phyloP scores from a whole-genome alignment of 2,797 vertebrate genomes.

The Oryzias sinensis region DNA sequence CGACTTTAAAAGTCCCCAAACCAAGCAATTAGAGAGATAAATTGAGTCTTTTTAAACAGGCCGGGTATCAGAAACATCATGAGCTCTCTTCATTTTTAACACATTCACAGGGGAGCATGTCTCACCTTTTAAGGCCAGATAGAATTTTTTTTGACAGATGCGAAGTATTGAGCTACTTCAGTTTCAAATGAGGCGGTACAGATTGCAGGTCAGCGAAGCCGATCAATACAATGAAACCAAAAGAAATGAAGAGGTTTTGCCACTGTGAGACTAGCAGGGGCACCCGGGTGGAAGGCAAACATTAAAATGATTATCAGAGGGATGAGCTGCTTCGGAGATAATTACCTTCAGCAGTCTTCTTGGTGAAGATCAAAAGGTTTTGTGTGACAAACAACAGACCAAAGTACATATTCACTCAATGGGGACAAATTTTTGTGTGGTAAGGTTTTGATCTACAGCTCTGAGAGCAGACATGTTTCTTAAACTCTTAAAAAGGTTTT shows the following conservation, averaged over 20 bases:
- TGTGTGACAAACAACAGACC: not conserved
- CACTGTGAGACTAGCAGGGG: conserved; percentile 27
- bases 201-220: conserved; percentile 43
- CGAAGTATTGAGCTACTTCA: conserved; percentile 31
- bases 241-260: conserved; percentile 24
- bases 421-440: too few species aligned
- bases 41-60: conserved; percentile 31
- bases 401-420: not conserved
- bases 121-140: conserved; percentile 37
- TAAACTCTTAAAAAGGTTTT: too few species aligned
- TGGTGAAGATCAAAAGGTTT: not conserved
- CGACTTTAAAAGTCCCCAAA: conserved; percentile 27
- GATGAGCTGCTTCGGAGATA: conserved; percentile 9
- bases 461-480: too few species aligned
- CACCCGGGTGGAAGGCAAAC: conserved; percentile 22
- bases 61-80: conserved; percentile 28
- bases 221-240: conserved; percentile 48
- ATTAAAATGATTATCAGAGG: conserved; percentile 10
- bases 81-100: conserved; percentile 32
- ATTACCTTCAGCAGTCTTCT: not conserved
- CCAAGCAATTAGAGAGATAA: conserved; percentile 32
- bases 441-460: too few species aligned
- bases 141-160: conserved; percentile 56
- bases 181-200: conserved; percentile 41
- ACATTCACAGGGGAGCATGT: conserved; percentile 24